Evolutionary conservation across 1,140 invertebrate species (phyloP), one percentile per base, ranked within the genome.

Genomic region (Drosophila tani): DNA sequence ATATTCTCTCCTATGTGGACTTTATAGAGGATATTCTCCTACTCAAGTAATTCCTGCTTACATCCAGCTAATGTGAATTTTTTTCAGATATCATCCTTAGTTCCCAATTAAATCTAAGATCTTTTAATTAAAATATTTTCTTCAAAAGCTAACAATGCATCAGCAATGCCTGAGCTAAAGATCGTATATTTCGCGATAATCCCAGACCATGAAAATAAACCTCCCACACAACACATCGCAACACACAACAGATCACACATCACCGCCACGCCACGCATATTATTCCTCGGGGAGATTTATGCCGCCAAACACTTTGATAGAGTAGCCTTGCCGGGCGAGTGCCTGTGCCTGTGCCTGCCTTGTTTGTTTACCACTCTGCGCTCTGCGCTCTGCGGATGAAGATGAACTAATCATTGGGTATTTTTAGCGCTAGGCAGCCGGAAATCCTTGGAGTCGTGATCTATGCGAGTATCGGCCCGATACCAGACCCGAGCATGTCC

Each of bases 401-500:
- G 41, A 14, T 24, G 29, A 50, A 73, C 67, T 74, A 60, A 74
- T 73, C 29, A 49, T 56, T 11, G 46, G 46, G 38, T 81, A 75
- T 75, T 56, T 57, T 69, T 75, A 75, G 71, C 49, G n/a, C 9
- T 53, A 47, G 57, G 43, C 59, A 9, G 49, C 51, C 67, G 82
- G 59, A 78, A 81, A 69, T 81, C 50, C 77, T 77, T 77, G 58
- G 46, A 60, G 55, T 41, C 55, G 68, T 74, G 46, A 73, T 60
- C 55, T 40, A 46, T 57, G 65, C 51, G 83, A 70, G 75, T 69
- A 51, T 60, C 59, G 55, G 45, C 19, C 35, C 35, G 53, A 56
- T 56, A 66, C 35, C 21, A 75, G 71, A 60, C 47, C 59, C 63
- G 63, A 90, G 81, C 60, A 90, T 90, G 85, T 86, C 79, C 81